Evolutionary conservation across 1,140 invertebrate genomes (phyloP), one percentile per base, ranked within the genome.

Genomic region (Zaprionus africanus): DNA sequence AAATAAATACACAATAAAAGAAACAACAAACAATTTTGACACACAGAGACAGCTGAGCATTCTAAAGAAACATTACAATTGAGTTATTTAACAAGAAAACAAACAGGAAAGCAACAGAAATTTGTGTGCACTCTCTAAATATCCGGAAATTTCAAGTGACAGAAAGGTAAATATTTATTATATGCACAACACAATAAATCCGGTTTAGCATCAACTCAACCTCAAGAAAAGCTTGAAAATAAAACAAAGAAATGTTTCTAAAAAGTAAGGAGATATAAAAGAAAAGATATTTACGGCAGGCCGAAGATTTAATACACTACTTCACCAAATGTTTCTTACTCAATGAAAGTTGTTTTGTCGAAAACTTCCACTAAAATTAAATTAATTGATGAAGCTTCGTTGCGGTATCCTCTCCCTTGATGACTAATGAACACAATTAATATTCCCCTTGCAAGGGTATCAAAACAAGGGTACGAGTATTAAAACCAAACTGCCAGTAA

Each of bases 131-230:
- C 41, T 46, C 7, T 6, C 3, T 43, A 17, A 43, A 43, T 17
- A n/a, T 2, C 41, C n/a, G n/a, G 7, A 46, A 17, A 46, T 31
- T 26, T 41, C 31, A 22, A 56, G 38, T 56, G 51, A 69, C 41
- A 51, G 46, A 60, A 57, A 43, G 81, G 81, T 84, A 84, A 84
- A 78, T 84, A 84, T 85, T 78, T 69, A 70, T 81, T 78, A 74
- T 41, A 61, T 64, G 15, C 31, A 73, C 62, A 84, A 24, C 22
- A 69, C 38, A 58, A 75, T 85, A 75, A 85, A 85, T 84, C 78
- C 63, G 56, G 53, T 71, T 68, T 63, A 84, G 60, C 67, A 78
- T 78, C 34, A 85, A 81, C 74, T 71, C 65, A 61, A 22, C n/a
- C 54, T 43, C 17, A 38, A 60, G 62, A 53, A 80, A 28, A 67